Conservation (phyloP, 1,140 invertebrate genomes). For the Lordiphosa clarofinis region DNA sequence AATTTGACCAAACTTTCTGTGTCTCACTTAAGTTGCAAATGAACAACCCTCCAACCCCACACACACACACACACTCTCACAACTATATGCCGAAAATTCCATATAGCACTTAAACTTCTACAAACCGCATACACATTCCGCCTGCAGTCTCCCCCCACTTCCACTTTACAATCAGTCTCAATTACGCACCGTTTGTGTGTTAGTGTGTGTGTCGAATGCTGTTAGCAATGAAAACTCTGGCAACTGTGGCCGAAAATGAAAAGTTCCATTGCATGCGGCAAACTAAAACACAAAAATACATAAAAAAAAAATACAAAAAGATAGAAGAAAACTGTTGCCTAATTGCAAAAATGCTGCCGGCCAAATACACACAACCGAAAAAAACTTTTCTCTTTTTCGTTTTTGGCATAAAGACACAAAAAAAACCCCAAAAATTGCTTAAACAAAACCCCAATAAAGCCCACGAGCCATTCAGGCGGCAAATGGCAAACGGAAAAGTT, state of each 20-base stretch:
- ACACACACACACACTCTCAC: background rate
- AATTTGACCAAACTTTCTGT: conserved; percentile 11
- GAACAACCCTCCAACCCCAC: background rate
- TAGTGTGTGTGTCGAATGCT: conserved; percentile 41
- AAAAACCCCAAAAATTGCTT: conserved; percentile 70
- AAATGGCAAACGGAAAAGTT: conserved; percentile 74
- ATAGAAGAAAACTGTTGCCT: conserved; percentile 66
- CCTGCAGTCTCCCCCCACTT: background rate
- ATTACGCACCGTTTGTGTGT: conserved; percentile 70
- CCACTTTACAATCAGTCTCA: conserved; percentile 63
- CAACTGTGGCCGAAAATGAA: conserved; percentile 67
- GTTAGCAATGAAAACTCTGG: conserved; percentile 66
- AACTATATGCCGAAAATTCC: conserved; percentile 12
- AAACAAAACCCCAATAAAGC: conserved; percentile 75
- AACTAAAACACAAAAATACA: conserved; percentile 41
- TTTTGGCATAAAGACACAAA: conserved; percentile 41
- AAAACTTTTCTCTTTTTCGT: conserved; percentile 29
- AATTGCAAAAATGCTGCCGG: conserved; percentile 76
- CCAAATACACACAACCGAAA: conserved; percentile 46
- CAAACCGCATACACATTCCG: conserved; percentile 2
- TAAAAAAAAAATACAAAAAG: conserved; percentile 28
- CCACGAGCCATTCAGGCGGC: conserved; percentile 67
- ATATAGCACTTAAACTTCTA: conserved; percentile 15
- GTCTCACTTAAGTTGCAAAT: conserved; percentile 1
- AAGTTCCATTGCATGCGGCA: conserved; percentile 68